Conservation (phyloP, 2,888 invertebrate species). For the Hypercompe scribonia region DNA sequence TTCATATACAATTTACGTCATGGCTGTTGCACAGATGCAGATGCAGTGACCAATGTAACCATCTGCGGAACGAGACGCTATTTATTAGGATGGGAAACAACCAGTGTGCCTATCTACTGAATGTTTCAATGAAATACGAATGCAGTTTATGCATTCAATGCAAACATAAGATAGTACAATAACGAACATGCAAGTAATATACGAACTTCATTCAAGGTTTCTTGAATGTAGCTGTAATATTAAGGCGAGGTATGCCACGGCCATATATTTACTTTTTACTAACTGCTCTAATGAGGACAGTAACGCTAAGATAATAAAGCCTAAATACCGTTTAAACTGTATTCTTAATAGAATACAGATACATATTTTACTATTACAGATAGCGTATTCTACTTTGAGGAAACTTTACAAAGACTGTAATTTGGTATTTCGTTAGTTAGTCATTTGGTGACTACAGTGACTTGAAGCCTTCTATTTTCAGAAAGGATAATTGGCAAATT, state of each 20-base stretch:
- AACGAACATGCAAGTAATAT: not conserved
- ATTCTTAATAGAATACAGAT: not conserved
- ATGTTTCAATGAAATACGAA: conserved; percentile 1
- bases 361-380: not conserved
- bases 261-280: not conserved
- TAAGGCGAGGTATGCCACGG: not conserved
- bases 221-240: not conserved
- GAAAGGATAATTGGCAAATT: not conserved
- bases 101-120: not conserved
- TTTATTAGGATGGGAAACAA: conserved; percentile 35
- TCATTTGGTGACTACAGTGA: not conserved
- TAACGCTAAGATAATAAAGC: not conserved
- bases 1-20: conserved; percentile 39
- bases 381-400: not conserved
- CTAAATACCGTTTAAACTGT: not conserved
- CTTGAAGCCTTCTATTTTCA: not conserved
- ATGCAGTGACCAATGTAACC: conserved; percentile 21
- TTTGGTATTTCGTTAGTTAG: not conserved
- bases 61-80: conserved; percentile 42
- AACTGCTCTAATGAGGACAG: not conserved
- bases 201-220: not conserved
- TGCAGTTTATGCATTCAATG: not conserved
- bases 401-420: not conserved
- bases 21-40: conserved; percentile 41
- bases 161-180: not conserved